Evolutionary conservation across 53 echinoderm and acorn worm species (phyloP), one percentile per base, ranked within the genome.

Genomic region (Holothuria leucospilota): DNA sequence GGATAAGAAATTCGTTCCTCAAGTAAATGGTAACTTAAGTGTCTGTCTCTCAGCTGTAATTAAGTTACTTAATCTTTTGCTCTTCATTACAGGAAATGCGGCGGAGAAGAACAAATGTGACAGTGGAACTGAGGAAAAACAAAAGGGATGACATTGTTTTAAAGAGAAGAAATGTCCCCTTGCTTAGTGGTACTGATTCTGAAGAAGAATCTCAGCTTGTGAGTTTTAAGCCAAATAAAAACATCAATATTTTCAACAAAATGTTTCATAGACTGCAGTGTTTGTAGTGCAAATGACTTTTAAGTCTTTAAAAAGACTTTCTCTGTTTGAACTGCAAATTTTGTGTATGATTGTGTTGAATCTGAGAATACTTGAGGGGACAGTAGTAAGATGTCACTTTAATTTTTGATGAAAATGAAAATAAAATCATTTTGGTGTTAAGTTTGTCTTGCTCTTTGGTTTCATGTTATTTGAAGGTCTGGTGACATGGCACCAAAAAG

Each of bases 101-200:
- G 40, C 93, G 98, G 78, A 85, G 98, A 63, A 86, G 98, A 86
- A 98, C 93, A 77, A 95, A 98, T 88, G 93, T 95, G 27, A 98
- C 98, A 28, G 93, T 98, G 41, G 98, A 98, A 86, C 84, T 98
- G 52, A 82, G 98, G 40, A 98, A 98, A 85, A 98, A 90, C 82
- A 98, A 98, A 83, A 85, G 98, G 52, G 95, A 93, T 25, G 95
- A 98, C 73, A 90, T 86, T 4, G 86, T 98, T 30, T 82, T 95
- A 51, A 98, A 98, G 85, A 95, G 98, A 69, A 90, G 98, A 90
- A 98, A 98, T 62, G 98, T 98, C 8, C 98, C 98, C 30, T 82
- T 42, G 46, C 73, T 95, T 23, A 95, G 95, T 79, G 87, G 92
- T 34, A 90, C 87, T 65, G 98, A 98, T 86, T 93, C 92, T 24